Conservation (phyloP, 2,113 vertebrate genomes). For the Burhinus oedicnemus region DNA sequence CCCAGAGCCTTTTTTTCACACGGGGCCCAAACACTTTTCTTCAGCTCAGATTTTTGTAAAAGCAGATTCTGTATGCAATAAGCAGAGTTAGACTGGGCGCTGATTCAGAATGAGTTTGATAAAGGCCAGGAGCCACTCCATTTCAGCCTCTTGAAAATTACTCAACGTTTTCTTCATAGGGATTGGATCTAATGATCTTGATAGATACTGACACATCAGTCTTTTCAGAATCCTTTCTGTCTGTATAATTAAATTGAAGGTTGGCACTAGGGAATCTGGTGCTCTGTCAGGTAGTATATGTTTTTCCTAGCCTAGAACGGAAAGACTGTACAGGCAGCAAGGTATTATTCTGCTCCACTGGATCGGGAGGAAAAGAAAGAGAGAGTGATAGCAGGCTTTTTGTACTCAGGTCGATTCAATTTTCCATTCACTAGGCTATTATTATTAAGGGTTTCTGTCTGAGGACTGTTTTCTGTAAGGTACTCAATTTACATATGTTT, state of each 20-base stretch:
- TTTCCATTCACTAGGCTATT: neutral
- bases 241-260: constrained; percentile 70
- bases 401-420: neutral
- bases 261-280: constrained; percentile 27
- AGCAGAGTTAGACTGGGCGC: neutral
- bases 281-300: constrained; percentile 33
- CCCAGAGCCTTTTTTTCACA: neutral
- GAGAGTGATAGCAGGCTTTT: neutral
- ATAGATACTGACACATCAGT: constrained; percentile 50
- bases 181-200: constrained; percentile 54
- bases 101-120: constrained; percentile 14
- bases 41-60: neutral
- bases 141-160: constrained; percentile 46
- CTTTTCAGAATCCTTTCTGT: constrained; percentile 43
- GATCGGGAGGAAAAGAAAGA: neutral
- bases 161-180: constrained; percentile 41
- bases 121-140: constrained; percentile 3
- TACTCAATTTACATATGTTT: neutral
- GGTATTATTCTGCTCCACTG: constrained; percentile 39
- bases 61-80: neutral
- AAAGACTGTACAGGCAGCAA: neutral
- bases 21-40: neutral
- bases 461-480: neutral
- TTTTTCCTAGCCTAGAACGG: neutral
- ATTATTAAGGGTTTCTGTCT: neutral